These are phyloP conservation scores for crab-eating macaque (Macaca fascicularis) DNA, from an alignment of 2,113 vertebrate species.

Conservation along the genomic window DNA sequence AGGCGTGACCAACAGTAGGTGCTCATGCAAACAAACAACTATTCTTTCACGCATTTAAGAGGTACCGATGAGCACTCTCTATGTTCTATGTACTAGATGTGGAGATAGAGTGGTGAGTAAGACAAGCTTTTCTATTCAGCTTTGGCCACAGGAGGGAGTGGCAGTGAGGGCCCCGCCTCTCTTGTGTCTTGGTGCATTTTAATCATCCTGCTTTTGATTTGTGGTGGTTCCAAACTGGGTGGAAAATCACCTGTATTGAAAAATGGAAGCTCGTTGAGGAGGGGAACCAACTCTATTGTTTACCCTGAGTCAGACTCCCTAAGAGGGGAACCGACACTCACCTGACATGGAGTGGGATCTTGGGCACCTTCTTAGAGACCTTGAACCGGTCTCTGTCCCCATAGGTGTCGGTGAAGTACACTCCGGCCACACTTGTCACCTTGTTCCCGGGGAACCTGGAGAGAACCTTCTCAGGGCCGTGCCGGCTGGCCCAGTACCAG, in stretches of 20 bases:
- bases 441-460: constrained; percentile 73
- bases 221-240: background rate
- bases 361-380: constrained; percentile 72
- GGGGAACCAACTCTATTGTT: background rate
- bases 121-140: too few species aligned
- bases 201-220: background rate
- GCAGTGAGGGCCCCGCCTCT: background rate
- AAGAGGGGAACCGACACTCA: background rate
- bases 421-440: constrained; percentile 74
- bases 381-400: constrained; percentile 41
- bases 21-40: background rate
- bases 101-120: background rate
- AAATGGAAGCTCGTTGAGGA: background rate
- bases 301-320: background rate
- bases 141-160: background rate
- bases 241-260: background rate
- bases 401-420: constrained; percentile 72
- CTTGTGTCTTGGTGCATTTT: background rate
- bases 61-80: rapidly evolving
- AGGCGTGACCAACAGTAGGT: too few species aligned
- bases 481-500: constrained; percentile 73
- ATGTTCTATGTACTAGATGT: background rate
- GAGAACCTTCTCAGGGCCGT: constrained; percentile 47
- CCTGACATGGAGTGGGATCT: constrained; percentile 53
- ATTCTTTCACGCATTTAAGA: background rate